phyloP scores from a whole-genome alignment of 2,888 invertebrate genomes.

The Notodonta dromedarius region DNA sequence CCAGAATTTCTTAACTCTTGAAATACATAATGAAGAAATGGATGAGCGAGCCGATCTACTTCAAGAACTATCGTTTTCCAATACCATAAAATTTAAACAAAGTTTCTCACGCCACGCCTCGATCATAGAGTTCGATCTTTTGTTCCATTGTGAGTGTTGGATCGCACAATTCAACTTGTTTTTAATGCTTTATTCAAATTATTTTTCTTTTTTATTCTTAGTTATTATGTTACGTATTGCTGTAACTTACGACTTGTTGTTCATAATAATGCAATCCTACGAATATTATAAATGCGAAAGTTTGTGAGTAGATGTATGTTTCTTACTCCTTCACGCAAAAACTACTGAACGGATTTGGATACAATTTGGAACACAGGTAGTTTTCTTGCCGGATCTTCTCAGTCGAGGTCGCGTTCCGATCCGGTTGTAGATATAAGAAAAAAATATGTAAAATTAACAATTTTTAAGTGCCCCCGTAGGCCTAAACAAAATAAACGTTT shows the following conservation, averaged over 20 bases:
- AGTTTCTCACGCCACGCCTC: conserved; percentile 51
- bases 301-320: no score
- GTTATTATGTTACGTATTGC: conserved; percentile 37
- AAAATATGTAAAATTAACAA: no score
- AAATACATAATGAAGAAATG: conserved; percentile 32
- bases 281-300: no score
- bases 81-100: conserved; percentile 57
- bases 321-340: no score
- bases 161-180: conserved; percentile 44
- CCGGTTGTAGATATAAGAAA: no score
- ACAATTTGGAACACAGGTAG: no score
- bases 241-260: conserved; percentile 1
- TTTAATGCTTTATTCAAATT: conserved; percentile 53
- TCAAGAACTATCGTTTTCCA: conserved; percentile 56
- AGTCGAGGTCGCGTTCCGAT: no score
- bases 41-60: conserved; percentile 29
- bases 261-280: background rate
- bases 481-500: no score
- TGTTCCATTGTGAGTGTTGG: conserved; percentile 53
- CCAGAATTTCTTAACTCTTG: conserved; percentile 16
- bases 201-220: conserved; percentile 44
- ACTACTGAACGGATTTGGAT: no score
- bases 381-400: no score
- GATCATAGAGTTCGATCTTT: conserved; percentile 54
- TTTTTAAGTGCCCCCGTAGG: no score